These are phyloP conservation scores for Apis dorsata DNA, from an alignment of 1,140 invertebrate genomes.

Conservation along the genomic window DNA sequence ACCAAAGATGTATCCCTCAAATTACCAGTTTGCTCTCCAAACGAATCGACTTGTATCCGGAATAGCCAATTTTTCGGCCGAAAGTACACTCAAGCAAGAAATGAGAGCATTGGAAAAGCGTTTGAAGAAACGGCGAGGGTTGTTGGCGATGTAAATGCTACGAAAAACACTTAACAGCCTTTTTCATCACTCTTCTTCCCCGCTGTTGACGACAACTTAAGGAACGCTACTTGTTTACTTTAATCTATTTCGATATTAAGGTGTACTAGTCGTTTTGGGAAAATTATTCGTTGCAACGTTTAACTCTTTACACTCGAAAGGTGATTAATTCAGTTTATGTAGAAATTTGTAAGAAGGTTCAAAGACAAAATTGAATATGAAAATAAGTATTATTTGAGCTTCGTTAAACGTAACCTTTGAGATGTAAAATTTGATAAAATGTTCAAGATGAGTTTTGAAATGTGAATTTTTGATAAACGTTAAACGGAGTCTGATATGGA, in stretches of 20 bases:
- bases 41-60: neutral
- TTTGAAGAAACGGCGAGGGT: neutral
- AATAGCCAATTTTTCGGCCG: neutral
- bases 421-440: too few species aligned
- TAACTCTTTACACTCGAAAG: too few species aligned
- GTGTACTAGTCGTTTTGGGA: too few species aligned
- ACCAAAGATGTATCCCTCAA: neutral
- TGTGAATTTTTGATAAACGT: too few species aligned
- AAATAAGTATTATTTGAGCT: too few species aligned
- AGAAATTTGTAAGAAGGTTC: too few species aligned
- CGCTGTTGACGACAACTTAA: neutral
- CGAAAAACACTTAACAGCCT: constrained; percentile 6
- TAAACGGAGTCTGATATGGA: too few species aligned
- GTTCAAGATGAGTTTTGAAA: too few species aligned
- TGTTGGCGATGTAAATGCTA: neutral
- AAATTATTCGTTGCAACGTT: too few species aligned
- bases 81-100: neutral
- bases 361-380: too few species aligned
- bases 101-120: neutral
- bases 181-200: neutral
- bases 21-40: neutral
- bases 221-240: neutral
- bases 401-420: too few species aligned
- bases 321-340: too few species aligned
- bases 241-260: neutral